phyloP scores from a whole-genome alignment of 2,797 vertebrate genomes.

The Bufotes viridis region DNA sequence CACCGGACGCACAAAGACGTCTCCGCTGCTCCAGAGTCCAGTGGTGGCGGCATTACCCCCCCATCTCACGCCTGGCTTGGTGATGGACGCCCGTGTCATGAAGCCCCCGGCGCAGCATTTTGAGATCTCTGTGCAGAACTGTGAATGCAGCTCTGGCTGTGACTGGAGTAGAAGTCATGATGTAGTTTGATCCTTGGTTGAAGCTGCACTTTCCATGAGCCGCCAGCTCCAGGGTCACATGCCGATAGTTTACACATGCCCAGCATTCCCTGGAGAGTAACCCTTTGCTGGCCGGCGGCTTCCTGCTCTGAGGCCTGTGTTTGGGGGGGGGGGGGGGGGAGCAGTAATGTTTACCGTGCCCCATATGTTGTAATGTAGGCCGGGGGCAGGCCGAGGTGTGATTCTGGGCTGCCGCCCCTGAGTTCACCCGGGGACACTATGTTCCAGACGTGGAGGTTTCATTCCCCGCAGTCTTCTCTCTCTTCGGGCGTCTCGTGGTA shows the following conservation, averaged over 20 bases:
- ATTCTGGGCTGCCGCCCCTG: not conserved
- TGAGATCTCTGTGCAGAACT: no score
- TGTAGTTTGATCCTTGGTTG: not conserved
- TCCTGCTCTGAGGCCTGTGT: not conserved
- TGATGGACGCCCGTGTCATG: no score
- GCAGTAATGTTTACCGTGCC: not conserved
- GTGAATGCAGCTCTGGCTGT: not conserved
- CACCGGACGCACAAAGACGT: no score
- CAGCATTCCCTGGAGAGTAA: constrained; percentile 25
- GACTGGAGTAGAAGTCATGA: not conserved
- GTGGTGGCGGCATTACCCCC: no score
- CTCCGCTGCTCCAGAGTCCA: no score
- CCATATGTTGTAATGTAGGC: not conserved
- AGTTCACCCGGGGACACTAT: constrained; percentile 1
- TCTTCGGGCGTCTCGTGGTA: not conserved
- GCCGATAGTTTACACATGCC: not conserved
- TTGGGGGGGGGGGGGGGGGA: no score
- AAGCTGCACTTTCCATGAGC: not conserved
- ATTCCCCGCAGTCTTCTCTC: not conserved
- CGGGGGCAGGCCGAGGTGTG: no score
- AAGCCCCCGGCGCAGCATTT: no score
- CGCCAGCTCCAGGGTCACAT: not conserved
- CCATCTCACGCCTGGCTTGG: no score
- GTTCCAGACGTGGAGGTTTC: not conserved
- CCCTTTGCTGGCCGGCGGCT: not conserved